Percentiles rank a stretch among this genome's conserved stretches.
phyloP scores from a whole-genome alignment of 2,888 invertebrate species.

The Sinodicranocentrus sp. region DNA sequence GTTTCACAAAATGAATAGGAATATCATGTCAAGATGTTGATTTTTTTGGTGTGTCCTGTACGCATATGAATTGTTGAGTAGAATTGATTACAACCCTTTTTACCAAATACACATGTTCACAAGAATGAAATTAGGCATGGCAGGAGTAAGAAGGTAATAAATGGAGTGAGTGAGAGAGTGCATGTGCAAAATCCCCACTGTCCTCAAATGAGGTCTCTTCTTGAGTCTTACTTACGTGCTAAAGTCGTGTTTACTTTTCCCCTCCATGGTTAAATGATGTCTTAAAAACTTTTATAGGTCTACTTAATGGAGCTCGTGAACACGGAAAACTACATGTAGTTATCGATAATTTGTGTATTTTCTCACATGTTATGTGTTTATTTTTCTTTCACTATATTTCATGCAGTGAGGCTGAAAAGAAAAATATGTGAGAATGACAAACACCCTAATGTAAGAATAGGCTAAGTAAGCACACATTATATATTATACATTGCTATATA shows the following conservation, averaged over 20 bases:
- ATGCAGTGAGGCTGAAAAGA: no score
- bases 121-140: background rate
- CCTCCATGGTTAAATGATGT: constrained; percentile 1
- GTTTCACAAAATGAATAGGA: no score
- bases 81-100: no score
- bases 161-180: background rate
- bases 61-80: no score
- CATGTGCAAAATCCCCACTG: background rate
- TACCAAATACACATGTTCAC: no score
- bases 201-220: background rate
- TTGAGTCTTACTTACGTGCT: constrained; percentile 18
- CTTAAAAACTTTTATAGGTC: constrained; percentile 43
- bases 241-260: constrained; percentile 26
- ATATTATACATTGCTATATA: no score
- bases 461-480: no score
- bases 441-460: no score
- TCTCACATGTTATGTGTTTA: constrained; percentile 36
- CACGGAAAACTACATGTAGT: constrained; percentile 34
- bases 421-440: no score
- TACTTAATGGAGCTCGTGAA: constrained; percentile 36
- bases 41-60: no score
- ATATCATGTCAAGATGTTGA: no score
- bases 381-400: background rate
- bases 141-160: background rate
- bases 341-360: constrained; percentile 54